Evolutionary conservation across 2,888 invertebrate genomes (phyloP), one percentile per base, ranked within the genome.

Genomic region (Troides aeacus): DNA sequence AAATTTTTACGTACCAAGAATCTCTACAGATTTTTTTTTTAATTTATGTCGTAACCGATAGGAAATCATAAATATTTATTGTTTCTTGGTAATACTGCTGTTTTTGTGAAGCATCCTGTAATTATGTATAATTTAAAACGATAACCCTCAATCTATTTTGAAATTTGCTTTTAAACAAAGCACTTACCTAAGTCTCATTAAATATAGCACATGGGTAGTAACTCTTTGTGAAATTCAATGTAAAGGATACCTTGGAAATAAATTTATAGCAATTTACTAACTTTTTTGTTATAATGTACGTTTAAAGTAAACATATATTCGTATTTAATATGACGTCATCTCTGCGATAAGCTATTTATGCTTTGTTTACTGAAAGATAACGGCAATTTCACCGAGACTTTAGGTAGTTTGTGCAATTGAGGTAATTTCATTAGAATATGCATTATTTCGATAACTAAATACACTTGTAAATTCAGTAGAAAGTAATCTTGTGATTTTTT

Each of bases 41-140:
- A 21, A 23, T 23, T 58, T 58, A 24, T 58, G 15, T 65, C 18
- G 17, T 24, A 58, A 65, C 59, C 58, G 58, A 59, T 59, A 46
- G 24, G 65, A 59, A 42, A 59, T 58, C 58, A 39, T 58, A 65
- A 58, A 58, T 42, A 46, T 65, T 65, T 58, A 59, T 65, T 65
- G 65, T 65, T 65, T 65, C 65, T 65, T 24, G 24, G 58, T 46
- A 65, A 59, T 39, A 64, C 58, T 42, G 65, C 58, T 2, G 42
- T 46, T 18, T 46, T 65, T 24, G 42, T 58, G 58, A 39, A 56
- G 10, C 30, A 65, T 65, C 58, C 65, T 65, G 57, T 65, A 39
- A 65, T 65, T 58, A 65, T 59, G 24, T 46, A 24, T 46, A 65
- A 65, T 65, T 65, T 65, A 65, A 65, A 65, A 59, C 18, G n/a